Percentiles rank a stretch among this genome's conserved stretches.
Evolutionary conservation across 2,888 invertebrate species (phyloP).

Genomic region (Lasioglossum oenotherae): DNA sequence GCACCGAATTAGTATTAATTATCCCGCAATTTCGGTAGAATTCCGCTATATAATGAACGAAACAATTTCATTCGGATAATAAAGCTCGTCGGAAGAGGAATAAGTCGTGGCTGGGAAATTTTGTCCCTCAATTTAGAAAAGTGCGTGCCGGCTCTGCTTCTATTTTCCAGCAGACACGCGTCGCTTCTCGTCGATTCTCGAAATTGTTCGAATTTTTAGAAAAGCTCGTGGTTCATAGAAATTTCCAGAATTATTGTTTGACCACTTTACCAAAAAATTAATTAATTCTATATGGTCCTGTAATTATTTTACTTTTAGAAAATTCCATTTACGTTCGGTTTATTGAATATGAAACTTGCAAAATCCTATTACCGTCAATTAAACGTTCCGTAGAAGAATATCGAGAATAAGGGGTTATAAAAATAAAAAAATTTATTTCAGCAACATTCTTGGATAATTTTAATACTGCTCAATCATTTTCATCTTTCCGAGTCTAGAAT

Average conservation of each 20-base stretch:
- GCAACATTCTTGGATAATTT: no score
- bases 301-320: background rate
- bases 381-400: no score
- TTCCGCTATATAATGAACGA: slow-evolving; percentile 48
- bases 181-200: background rate
- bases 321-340: background rate
- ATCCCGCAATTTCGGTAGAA: slow-evolving; percentile 41
- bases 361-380: background rate
- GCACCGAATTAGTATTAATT: slow-evolving; percentile 58
- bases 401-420: background rate
- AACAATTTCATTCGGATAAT: slow-evolving; percentile 51
- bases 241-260: background rate
- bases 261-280: background rate
- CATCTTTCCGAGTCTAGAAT: background rate
- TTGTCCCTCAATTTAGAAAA: slow-evolving; percentile 8
- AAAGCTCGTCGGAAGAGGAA: slow-evolving; percentile 28
- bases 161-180: background rate
- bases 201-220: background rate
- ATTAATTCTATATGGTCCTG: no score
- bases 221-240: background rate
- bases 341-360: background rate
- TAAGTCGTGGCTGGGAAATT: background rate
- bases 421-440: no score
- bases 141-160: background rate
- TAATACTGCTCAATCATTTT: background rate